Evolutionary conservation across 2,797 vertebrate species (phyloP).

Genomic region (Typhlichthys subterraneus): DNA sequence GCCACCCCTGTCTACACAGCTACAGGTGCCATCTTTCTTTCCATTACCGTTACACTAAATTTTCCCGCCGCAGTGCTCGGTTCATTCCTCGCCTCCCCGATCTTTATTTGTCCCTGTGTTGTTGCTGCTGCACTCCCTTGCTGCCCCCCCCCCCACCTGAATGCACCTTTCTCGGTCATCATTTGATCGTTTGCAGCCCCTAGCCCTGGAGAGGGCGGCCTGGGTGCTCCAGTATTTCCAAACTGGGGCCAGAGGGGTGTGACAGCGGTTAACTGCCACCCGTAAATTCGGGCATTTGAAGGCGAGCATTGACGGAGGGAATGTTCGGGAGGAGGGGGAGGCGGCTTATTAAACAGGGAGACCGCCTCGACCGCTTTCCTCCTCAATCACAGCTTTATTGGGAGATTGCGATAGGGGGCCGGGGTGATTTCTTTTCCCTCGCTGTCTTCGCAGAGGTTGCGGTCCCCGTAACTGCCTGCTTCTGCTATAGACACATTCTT

Average conservation of each 20-base stretch:
- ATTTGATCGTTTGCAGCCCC: slow-evolving; percentile 29
- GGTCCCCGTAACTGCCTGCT: slow-evolving; percentile 36
- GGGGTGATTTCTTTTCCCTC: slow-evolving; percentile 50
- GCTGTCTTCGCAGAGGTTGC: slow-evolving; percentile 25
- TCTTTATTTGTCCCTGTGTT: neutral
- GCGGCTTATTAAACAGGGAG: slow-evolving; percentile 53
- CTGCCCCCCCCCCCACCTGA: neutral
- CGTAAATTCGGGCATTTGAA: slow-evolving; percentile 52
- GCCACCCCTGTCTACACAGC: slow-evolving; percentile 36
- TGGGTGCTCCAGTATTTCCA: slow-evolving; percentile 24
- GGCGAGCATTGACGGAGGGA: slow-evolving; percentile 43
- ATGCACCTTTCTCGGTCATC: slow-evolving; percentile 5
- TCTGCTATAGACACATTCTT: slow-evolving; percentile 24
- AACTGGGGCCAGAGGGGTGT: slow-evolving; percentile 35
- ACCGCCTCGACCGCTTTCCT: slow-evolving; percentile 28
- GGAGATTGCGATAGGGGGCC: slow-evolving; percentile 42
- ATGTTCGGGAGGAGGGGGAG: slow-evolving; percentile 30
- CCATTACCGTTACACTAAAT: slow-evolving; percentile 39
- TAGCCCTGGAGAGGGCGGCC: slow-evolving; percentile 25
- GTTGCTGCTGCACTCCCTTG: neutral
- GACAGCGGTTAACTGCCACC: slow-evolving; percentile 58
- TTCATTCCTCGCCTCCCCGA: neutral
- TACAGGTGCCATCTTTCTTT: slow-evolving; percentile 57
- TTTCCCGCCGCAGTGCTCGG: slow-evolving; percentile 5
- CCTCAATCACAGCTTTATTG: slow-evolving; percentile 62